Evolutionary conservation across 2,113 vertebrate species (phyloP), one percentile per base, ranked within the genome.

Genomic region (Ancistrus triradiatus): DNA sequence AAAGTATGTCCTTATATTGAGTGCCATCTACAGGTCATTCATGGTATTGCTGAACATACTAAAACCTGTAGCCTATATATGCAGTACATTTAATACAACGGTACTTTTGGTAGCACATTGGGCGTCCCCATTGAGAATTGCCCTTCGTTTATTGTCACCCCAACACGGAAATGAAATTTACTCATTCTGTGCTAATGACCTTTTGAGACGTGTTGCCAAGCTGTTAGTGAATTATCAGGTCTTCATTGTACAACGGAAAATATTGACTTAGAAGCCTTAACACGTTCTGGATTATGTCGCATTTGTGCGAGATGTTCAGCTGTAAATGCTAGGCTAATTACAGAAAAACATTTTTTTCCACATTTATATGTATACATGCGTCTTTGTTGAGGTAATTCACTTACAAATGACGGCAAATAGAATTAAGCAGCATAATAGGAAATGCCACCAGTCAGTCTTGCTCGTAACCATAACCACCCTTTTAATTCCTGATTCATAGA

Each of bases 141-240:
- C n/a, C n/a, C n/a, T n/a, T n/a, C n/a, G n/a, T n/a, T n/a, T n/a
- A n/a, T n/a, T n/a, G n/a, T n/a, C n/a, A n/a, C n/a, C n/a, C n/a
- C n/a, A n/a, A n/a, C n/a, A n/a, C n/a, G n/a, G n/a, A n/a, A n/a
- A n/a, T n/a, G n/a, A n/a, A n/a, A n/a, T n/a, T n/a, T n/a, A n/a
- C n/a, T n/a, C n/a, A 5, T 51, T 65, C 43, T 75, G 35, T 69
- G 60, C 57, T 75, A 69, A 69, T 64, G 55, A 63, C 68, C 73
- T 53, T 51, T 42, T 67, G 42, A 33, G 21, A 59, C 62, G 61
- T 61, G 43, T 48, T 50, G 49, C 62, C 44, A 2, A 33, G 68
- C 58, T 56, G 19, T 46, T 11, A 38, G 53, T 51, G 25, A 40
- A 64, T 70, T 58, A 58, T 70, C 60, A 59, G 60, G 40, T 70